phyloP scores from a whole-genome alignment of 2,797 vertebrate genomes.

The Heliangelus exortis region DNA sequence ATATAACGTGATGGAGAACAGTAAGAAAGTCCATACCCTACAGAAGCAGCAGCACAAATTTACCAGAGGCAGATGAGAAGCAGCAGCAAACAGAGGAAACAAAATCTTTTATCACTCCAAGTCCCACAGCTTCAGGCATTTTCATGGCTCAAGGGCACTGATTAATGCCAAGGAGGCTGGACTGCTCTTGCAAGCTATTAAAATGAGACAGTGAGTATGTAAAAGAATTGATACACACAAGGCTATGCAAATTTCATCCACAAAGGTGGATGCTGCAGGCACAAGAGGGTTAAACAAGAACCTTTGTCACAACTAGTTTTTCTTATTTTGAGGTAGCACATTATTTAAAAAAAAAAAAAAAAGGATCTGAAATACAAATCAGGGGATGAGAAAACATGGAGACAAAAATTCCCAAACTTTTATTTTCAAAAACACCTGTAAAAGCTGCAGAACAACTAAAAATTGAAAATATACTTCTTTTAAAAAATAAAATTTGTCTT shows the following conservation, averaged over 20 bases:
- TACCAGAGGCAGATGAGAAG: neutral
- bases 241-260: neutral
- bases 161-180: constrained; percentile 25
- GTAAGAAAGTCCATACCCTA: neutral
- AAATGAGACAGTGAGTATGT: constrained; percentile 9
- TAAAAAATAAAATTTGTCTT: neutral
- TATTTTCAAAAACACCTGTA: neutral
- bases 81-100: neutral
- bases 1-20: neutral
- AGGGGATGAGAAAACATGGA: neutral
- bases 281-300: neutral
- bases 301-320: neutral
- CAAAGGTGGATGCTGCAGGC: neutral
- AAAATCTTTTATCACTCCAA: constrained; percentile 41
- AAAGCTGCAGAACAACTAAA: neutral
- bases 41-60: neutral
- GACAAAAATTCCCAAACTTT: neutral
- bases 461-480: neutral
- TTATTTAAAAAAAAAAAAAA: neutral
- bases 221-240: neutral
- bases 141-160: constrained; percentile 18
- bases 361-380: neutral
- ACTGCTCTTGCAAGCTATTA: neutral
- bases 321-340: neutral
- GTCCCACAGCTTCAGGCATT: constrained; percentile 37